A percentile compares a stretch with the other conserved stretches of the same genome.
Conservation (phyloP, 2,797 vertebrate species). For the Lates japonicus region DNA sequence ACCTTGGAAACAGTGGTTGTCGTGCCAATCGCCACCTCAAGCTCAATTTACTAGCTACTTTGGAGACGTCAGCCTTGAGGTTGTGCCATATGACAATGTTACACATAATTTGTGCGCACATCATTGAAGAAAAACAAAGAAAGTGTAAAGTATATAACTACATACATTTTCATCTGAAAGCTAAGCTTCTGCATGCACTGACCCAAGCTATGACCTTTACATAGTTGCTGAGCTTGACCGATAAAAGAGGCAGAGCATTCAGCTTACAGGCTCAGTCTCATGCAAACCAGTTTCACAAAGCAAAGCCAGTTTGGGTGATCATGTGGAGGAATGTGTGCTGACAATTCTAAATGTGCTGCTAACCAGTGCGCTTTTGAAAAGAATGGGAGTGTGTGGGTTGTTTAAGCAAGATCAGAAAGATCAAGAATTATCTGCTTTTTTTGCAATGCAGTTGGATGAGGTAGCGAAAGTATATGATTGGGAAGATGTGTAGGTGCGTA, state of each 20-base stretch:
- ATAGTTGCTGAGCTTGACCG: neutral
- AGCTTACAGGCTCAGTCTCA: neutral
- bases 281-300: neutral
- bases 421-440: neutral
- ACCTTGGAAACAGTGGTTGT: neutral
- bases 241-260: neutral
- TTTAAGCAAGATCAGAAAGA: constrained; percentile 17
- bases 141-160: neutral
- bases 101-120: neutral
- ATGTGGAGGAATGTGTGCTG: neutral
- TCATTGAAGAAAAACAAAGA: neutral
- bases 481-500: constrained; percentile 29
- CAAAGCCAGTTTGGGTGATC: neutral
- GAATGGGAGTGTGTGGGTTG: neutral
- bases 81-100: no score
- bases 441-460: neutral
- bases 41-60: neutral
- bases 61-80: neutral
- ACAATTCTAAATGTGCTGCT: neutral
- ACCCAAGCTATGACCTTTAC: neutral
- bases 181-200: no score
- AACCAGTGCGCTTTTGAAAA: neutral
- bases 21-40: neutral
- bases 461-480: constrained; percentile 23
- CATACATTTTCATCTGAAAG: neutral